Evolutionary conservation across 2,888 invertebrate species (phyloP), one percentile per base, ranked within the genome.

Genomic region (Sycophila texana): DNA sequence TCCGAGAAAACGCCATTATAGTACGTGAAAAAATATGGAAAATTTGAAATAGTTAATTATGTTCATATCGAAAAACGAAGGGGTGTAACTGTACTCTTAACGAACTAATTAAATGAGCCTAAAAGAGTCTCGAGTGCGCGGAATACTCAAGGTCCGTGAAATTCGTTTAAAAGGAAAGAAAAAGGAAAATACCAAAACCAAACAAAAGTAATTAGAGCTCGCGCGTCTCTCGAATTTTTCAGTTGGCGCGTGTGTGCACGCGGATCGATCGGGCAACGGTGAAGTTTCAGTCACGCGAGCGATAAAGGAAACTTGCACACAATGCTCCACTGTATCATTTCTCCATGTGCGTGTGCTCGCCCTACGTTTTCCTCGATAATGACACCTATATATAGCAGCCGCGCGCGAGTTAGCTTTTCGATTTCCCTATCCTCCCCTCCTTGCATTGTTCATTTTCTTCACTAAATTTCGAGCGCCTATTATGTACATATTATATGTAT

Each of bases 281-380:
- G 51, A 68, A 63, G 49, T 68, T 65, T 51, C 74, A 70, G 70
- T 74, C 79, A 70, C 79, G 74, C 79, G 51, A 79, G 57, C 70
- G 39, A 68, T 61, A 74, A 66, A 68, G 66, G 55, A 26, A 72
- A 26, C 60, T 47, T 61, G 74, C 51, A 58, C 57, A 66, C 66
- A 74, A 74, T 58, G 58, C 66, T 12, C 51, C 49, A 57, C 39
- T 1, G n/a, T 47, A 71, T 63, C 47, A 68, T 63, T 63, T 61
- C 30, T 61, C 10, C 61, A 12, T 26, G 26, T 60, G 16, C 63
- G 16, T 74, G 7, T 4, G 22, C 22, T 63, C 20, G 10, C 13
- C 61, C 53, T 14, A 12, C 22, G 22, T 57, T 65, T 71, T 30
- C 22, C 20, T 26, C 70, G 57, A 26, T 57, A 57, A 74, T 66